phyloP scores from a whole-genome alignment of 2,113 vertebrate species.

The Bufo bufo region DNA sequence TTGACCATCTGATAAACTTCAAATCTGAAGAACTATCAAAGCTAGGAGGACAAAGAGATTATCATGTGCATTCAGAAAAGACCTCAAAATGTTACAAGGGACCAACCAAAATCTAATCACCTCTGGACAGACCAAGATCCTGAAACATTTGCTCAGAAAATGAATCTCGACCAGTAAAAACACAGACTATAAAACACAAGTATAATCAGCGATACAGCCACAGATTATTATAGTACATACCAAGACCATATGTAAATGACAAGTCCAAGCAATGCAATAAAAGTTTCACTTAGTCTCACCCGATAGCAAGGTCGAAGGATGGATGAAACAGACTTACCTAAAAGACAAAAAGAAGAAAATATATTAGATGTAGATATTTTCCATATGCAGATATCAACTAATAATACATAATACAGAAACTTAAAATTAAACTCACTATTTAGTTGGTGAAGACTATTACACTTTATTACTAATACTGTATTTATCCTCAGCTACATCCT shows the following conservation, averaged over 20 bases:
- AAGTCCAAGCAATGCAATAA: background rate
- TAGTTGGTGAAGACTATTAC: no score
- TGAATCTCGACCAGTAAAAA: conserved; percentile 13
- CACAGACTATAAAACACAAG: background rate
- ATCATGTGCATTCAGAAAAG: background rate
- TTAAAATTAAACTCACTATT: no score
- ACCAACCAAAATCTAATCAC: background rate
- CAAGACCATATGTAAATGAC: background rate
- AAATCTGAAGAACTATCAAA: no score
- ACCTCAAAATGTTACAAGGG: background rate
- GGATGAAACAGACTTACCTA: background rate
- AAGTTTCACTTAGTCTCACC: background rate
- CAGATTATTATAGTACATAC: background rate
- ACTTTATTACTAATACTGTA: no score
- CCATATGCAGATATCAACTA: background rate
- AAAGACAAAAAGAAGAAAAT: background rate
- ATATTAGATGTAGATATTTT: background rate
- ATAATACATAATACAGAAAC: no score
- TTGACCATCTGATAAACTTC: no score
- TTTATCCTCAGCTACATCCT: no score
- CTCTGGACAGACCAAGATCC: background rate
- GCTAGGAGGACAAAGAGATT: background rate
- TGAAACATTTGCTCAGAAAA: background rate
- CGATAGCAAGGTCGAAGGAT: background rate
- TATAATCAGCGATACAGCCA: background rate